Percentiles rank a stretch among this genome's conserved stretches.
Evolutionary conservation across 1,140 invertebrate genomes (phyloP).

Genomic region (Apis cerana): DNA sequence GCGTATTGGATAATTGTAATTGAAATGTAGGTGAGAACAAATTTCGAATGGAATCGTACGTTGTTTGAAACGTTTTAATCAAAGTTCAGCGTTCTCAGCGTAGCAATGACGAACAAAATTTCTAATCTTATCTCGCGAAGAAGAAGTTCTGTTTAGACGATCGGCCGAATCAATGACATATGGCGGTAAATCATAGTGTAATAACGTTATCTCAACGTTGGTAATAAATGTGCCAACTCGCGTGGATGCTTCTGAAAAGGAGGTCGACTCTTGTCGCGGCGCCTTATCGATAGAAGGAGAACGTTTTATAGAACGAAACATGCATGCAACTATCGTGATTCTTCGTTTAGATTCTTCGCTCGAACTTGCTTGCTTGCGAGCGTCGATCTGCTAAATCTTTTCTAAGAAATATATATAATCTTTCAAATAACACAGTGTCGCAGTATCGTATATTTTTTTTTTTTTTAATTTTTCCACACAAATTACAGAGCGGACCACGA

Average conservation of each 20-base stretch:
- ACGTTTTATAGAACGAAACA: not conserved
- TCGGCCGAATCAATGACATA: slow-evolving; percentile 38
- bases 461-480: no score
- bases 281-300: slow-evolving; percentile 12
- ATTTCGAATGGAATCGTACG: no score
- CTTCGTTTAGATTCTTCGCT: not conserved
- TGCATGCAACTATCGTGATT: not conserved
- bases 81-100: not conserved
- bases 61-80: not conserved
- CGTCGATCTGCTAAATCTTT: no score
- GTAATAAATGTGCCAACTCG: slow-evolving; percentile 31
- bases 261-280: slow-evolving; percentile 30
- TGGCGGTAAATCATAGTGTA: not conserved
- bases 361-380: no score
- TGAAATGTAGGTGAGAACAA: no score
- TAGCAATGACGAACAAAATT: slow-evolving; percentile 2
- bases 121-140: slow-evolving; percentile 57
- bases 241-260: slow-evolving; percentile 8
- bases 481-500: no score
- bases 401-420: no score
- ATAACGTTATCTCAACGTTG: slow-evolving; percentile 44
- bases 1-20: not conserved
- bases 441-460: no score
- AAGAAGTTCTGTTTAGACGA: slow-evolving; percentile 3
- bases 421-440: no score